phyloP scores from a whole-genome alignment of 2,797 vertebrate species.

The Manis javanica region DNA sequence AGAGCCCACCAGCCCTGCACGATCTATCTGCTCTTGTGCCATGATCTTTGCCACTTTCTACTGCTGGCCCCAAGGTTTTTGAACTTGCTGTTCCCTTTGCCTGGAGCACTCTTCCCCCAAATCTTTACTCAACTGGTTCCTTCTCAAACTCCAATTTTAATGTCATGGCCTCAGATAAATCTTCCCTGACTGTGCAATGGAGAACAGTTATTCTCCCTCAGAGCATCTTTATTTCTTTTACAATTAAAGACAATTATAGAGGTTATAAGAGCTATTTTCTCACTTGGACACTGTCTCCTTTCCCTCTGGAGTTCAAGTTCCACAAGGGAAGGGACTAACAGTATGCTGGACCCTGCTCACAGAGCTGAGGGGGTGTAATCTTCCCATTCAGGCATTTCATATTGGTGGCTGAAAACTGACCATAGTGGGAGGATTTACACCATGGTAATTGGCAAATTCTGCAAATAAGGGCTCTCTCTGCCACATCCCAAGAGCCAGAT shows the following conservation, averaged over 20 bases:
- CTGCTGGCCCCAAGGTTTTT: not conserved
- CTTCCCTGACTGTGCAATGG: not conserved
- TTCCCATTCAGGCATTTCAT: not conserved
- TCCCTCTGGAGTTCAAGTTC: not conserved
- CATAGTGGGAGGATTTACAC: not conserved
- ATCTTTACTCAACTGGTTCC: not conserved
- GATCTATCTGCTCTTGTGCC: not conserved
- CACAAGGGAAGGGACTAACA: not conserved
- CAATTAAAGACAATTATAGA: not conserved
- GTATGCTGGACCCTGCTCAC: not conserved
- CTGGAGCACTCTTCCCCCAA: not conserved
- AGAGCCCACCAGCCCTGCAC: not conserved
- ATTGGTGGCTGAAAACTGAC: not conserved
- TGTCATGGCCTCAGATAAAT: not conserved
- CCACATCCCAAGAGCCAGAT: not conserved
- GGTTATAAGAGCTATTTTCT: not conserved
- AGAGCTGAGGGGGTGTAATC: not conserved
- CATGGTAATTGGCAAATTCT: not conserved
- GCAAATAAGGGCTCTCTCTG: not conserved
- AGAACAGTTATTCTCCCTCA: not conserved
- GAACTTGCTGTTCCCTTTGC: not conserved
- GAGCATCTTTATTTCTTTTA: not conserved
- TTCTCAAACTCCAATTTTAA: not conserved
- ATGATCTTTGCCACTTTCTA: rapidly evolving
- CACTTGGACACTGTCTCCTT: not conserved